Evolutionary conservation across 2,888 invertebrate species (phyloP), one percentile per base, ranked within the genome.

Genomic region (Penaeus monodon): DNA sequence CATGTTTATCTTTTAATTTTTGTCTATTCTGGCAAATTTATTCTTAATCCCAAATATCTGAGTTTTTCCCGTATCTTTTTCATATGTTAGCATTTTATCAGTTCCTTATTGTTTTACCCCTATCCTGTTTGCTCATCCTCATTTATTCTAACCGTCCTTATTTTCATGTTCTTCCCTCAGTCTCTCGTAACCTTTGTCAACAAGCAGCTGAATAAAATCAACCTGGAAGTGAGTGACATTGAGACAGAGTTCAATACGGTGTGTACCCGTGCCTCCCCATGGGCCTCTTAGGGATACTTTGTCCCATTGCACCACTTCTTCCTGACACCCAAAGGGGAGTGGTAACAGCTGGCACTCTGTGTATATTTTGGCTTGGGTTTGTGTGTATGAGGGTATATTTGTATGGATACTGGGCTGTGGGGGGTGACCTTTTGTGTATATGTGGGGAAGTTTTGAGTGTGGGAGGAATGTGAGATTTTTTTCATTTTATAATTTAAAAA

Each of bases 161-260:
- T 82, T 33, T 4, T 82, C n/a, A 66, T 84, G 2, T 44, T 63
- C 24, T 63, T 73, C 27, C 68, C 63, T 65, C 93, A 97, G 95
- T 98, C 98, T 0, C 93, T 99, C 90, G 95, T 99, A n/a, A 97
- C 98, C 1, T 99, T 99, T 93, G 99, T 98, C 4, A 99, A 99
- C 93, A 99, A 99, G 92, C 98, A 99, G 92, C 93, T 99, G 92
- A 97, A 97, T 92, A 99, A 98, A 93, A 95, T 99, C 90, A 99
- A 99, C 92, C 94, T 99, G 90, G 99, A 99, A 93, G 98, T 99
- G 2, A 95, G 95, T 78, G 97, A 98, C 92, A 93, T 99, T 91
- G 99, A 98, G 91, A 95, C 95, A 2, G 98, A 98, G 93, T 99
- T 99, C 92, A 97, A 98, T 92, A 99, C 93, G 99, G 99, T 0